Conservation (phyloP, 2,797 vertebrate genomes). For the Pitangus sulphuratus region DNA sequence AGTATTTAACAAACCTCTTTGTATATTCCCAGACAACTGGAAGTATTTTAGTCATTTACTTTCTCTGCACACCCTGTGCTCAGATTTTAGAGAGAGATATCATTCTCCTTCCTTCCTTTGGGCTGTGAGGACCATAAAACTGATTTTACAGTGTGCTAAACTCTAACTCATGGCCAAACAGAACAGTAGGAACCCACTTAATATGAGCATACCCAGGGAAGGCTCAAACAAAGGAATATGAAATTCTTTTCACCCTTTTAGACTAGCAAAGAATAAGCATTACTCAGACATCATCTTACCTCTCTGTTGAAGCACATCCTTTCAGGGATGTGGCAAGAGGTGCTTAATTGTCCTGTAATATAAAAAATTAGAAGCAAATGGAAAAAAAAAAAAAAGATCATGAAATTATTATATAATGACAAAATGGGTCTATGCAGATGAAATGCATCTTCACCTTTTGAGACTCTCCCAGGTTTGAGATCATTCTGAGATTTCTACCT, state of each 20-base stretch:
- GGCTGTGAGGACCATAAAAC: background rate
- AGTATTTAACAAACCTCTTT: background rate
- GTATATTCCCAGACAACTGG: background rate
- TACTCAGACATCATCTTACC: background rate
- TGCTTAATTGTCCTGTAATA: background rate
- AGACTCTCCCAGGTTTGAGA: conserved; percentile 32
- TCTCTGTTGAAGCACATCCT: background rate
- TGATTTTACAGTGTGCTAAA: background rate
- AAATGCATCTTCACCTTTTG: conserved; percentile 35
- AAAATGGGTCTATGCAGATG: background rate
- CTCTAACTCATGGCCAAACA: background rate
- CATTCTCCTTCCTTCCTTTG: background rate
- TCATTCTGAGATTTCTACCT: conserved; percentile 57
- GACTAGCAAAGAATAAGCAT: conserved; percentile 3
- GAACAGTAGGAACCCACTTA: background rate
- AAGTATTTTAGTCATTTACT: background rate
- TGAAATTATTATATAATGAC: conserved; percentile 3
- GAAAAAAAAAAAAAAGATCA: background rate
- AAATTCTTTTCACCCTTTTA: background rate
- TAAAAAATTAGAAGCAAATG: background rate
- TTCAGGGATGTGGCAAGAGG: background rate
- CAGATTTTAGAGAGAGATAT: background rate
- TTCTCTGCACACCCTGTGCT: background rate
- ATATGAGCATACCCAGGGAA: background rate
- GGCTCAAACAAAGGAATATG: background rate